Percentiles rank a stretch among this genome's conserved stretches.
Conservation (phyloP, 2,113 vertebrate species). For the Pholis gunnellus region DNA sequence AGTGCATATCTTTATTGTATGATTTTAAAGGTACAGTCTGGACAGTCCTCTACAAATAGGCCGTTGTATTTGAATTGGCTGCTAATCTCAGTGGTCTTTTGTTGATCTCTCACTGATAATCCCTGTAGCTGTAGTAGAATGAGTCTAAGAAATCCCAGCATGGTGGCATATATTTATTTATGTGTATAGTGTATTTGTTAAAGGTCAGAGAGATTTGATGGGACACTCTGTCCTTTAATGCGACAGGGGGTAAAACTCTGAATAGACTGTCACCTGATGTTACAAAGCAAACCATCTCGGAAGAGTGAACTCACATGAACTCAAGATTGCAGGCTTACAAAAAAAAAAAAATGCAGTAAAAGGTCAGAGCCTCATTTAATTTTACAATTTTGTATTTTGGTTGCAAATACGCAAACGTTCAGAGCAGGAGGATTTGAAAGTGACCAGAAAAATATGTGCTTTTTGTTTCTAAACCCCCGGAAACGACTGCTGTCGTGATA, state of each 20-base stretch:
- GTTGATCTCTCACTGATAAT: constrained; percentile 25
- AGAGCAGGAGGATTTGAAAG: neutral
- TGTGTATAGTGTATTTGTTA: neutral
- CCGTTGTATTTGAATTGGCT: neutral
- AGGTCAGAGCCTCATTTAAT: neutral
- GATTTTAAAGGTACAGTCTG: neutral
- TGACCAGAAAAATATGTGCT: neutral
- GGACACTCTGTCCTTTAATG: constrained; percentile 43
- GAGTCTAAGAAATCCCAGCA: neutral
- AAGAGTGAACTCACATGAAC: neutral
- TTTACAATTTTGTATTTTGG: neutral
- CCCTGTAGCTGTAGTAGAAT: constrained; percentile 23
- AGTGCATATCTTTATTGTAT: neutral
- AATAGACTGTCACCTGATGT: neutral
- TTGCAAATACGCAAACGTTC: neutral
- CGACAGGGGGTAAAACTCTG: neutral
- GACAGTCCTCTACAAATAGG: neutral
- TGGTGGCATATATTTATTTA: neutral
- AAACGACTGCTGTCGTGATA: neutral
- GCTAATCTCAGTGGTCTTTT: constrained; percentile 32
- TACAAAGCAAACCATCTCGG: neutral
- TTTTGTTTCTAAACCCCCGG: neutral
- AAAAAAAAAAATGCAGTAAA: neutral
- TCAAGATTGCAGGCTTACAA: neutral
- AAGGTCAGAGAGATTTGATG: constrained; percentile 35